Percentiles rank a stretch among this genome's conserved stretches.
Conservation (phyloP, 2,888 invertebrate genomes). For the Smittia sp. region DNA sequence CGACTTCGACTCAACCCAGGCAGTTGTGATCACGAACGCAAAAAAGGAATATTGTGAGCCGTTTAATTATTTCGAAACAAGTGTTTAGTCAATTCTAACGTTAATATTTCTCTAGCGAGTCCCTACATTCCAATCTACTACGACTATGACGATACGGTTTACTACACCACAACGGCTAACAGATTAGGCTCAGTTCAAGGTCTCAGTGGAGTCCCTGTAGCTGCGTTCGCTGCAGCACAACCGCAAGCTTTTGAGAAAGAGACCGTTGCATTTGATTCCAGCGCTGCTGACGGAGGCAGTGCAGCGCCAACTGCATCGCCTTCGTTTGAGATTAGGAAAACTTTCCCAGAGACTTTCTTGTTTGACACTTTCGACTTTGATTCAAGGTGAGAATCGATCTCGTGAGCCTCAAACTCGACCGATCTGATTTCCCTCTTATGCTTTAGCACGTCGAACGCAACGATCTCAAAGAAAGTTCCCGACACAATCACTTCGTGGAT, state of each 20-base stretch:
- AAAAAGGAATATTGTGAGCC: conserved; percentile 15
- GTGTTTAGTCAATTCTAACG: background rate
- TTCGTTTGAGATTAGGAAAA: conserved; percentile 18
- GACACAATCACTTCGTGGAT: conserved; percentile 78
- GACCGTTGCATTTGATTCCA: too few relatives aligned
- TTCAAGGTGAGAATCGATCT: conserved; percentile 43
- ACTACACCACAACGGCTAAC: too few relatives aligned
- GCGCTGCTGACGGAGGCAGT: too few relatives aligned
- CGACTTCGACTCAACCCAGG: conserved; percentile 9
- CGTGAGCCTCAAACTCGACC: conserved; percentile 60
- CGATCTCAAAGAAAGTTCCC: conserved; percentile 62
- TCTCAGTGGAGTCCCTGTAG: too few relatives aligned
- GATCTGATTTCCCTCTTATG: too few relatives aligned
- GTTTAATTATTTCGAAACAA: background rate
- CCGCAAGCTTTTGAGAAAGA: too few relatives aligned
- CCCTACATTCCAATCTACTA: too few relatives aligned
- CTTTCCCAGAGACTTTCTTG: conserved; percentile 35
- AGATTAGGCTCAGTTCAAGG: too few relatives aligned
- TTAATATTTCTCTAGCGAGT: too few relatives aligned
- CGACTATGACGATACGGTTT: too few relatives aligned
- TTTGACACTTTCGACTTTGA: conserved; percentile 10
- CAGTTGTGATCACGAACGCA: conserved; percentile 40
- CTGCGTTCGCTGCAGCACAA: too few relatives aligned
- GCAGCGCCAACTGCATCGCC: too few relatives aligned
- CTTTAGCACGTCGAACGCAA: conserved; percentile 47